These are phyloP conservation scores for Podabrus alpinus DNA, from an alignment of 2,888 invertebrate genomes.

Conservation along the genomic window DNA sequence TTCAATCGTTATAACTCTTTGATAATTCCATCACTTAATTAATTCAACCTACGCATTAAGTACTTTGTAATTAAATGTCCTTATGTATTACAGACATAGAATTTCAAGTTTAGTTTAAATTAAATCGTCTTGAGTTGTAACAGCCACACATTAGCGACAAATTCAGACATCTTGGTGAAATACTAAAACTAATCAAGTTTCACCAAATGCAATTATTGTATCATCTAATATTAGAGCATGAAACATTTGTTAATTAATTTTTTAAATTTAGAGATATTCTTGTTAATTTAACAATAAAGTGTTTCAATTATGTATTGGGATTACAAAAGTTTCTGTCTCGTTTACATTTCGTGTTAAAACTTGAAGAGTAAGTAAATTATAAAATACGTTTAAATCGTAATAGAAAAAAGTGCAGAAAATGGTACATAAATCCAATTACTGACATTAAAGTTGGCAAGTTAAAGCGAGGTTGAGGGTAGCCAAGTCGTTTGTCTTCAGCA, in stretches of 20 bases:
- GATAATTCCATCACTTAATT: not conserved
- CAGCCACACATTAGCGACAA: not conserved
- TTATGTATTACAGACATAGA: not conserved
- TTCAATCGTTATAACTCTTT: not conserved
- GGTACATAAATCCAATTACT: not conserved
- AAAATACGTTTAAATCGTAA: not conserved
- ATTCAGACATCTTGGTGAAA: not conserved
- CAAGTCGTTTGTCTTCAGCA: conserved; percentile 29
- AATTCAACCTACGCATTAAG: not conserved
- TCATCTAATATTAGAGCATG: not conserved
- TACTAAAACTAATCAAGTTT: not conserved
- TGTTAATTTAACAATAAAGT: not conserved
- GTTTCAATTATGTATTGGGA: not conserved
- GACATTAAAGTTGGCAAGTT: conserved; percentile 19
- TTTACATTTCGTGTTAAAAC: not conserved
- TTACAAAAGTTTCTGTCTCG: not conserved
- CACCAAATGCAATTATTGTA: not conserved
- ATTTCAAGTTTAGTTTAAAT: not conserved
- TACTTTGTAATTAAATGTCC: not conserved
- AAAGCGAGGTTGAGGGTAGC: conserved; percentile 25
- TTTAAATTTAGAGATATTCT: not conserved
- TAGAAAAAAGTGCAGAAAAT: not conserved
- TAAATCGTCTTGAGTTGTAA: not conserved
- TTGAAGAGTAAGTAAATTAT: not conserved
- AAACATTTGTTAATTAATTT: not conserved